Evolutionary conservation across 2,888 invertebrate genomes (phyloP), one percentile per base, ranked within the genome.

Genomic region (Pycnomerus fuliginosus): DNA sequence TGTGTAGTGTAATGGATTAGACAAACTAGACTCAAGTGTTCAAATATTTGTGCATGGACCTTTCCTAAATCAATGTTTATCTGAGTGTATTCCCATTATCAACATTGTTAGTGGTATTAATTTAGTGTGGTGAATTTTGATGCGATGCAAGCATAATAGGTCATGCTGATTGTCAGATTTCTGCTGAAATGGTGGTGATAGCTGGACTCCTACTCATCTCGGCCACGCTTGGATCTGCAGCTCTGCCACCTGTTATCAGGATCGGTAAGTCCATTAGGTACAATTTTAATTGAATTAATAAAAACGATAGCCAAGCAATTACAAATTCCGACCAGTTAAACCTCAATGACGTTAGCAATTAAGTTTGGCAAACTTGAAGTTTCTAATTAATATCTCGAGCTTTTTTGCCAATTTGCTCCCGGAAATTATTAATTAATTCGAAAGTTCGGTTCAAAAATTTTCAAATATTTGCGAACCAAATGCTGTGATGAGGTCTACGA

Each of bases 181-280:
- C 39, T 43, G 44, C 38, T 43, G 56, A 52, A 55, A 64, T 63
- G 63, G 48, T 36, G 34, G 36, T 44, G 37, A 43, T 39, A 31
- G 29, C 39, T 20, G 4, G 20, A 7, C 41, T 60, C 36, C 50
- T 61, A 17, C 50, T 55, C 44, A 62, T 60, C 25, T 7, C 11
- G 55, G 58, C 55, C 54, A 52, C 57, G 12, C 35, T 61, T 12
- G 62, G 53, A 44, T 58, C 72, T 25, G 73, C 74, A 42, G 77
- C 80, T 1, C 61, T 82, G 39, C 79, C 82, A 47, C 82, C 83
- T 29, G 82, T 84, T 57, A 78, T 84, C 69, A 79, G 82, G 63
- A 80, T 83, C 55, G 83, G 83, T 81, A 64, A 75, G 76, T 64
- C 20, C 20, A 5, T 20, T 12, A 10, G 2, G n/a, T 17, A 2